Conservation (phyloP, 2,113 vertebrate species). For the Phasianus colchicus region DNA sequence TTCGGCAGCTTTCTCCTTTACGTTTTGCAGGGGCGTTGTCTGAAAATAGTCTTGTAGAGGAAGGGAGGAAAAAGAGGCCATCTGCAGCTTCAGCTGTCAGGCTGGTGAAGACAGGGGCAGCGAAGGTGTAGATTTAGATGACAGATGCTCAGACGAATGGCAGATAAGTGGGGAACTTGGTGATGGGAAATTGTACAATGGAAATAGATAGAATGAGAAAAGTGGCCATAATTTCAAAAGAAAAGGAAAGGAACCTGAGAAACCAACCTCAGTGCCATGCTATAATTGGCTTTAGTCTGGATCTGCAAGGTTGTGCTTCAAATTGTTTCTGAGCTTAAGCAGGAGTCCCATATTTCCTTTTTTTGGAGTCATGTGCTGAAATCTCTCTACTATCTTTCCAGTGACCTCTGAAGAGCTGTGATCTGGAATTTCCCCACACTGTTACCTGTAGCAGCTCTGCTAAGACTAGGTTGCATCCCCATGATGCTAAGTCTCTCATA, state of each 20-base stretch:
- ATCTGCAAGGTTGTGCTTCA: neutral
- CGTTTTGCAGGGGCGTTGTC: neutral
- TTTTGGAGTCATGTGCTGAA: neutral
- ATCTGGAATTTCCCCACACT: neutral
- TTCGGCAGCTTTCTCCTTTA: neutral
- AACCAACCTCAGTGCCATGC: neutral
- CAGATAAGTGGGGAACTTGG: neutral
- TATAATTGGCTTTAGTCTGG: neutral
- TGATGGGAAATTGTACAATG: neutral
- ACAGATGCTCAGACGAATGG: slow-evolving; percentile 2
- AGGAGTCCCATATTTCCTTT: neutral
- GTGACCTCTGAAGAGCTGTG: neutral
- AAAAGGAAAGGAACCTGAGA: neutral
- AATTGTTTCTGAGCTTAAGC: neutral
- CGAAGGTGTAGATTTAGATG: slow-evolving; percentile 10
- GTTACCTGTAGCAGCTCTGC: neutral
- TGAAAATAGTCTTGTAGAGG: neutral
- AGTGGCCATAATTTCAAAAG: neutral
- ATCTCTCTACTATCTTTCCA: neutral
- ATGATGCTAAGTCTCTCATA: neutral
- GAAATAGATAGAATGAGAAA: neutral
- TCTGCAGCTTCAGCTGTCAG: slow-evolving; percentile 11
- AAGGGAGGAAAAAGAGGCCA: neutral
- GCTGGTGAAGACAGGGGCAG: neutral
- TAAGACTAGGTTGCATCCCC: neutral